Evolutionary conservation across 2,888 invertebrate species (phyloP), one percentile per base, ranked within the genome.

Genomic region (Prenolepis imparis): DNA sequence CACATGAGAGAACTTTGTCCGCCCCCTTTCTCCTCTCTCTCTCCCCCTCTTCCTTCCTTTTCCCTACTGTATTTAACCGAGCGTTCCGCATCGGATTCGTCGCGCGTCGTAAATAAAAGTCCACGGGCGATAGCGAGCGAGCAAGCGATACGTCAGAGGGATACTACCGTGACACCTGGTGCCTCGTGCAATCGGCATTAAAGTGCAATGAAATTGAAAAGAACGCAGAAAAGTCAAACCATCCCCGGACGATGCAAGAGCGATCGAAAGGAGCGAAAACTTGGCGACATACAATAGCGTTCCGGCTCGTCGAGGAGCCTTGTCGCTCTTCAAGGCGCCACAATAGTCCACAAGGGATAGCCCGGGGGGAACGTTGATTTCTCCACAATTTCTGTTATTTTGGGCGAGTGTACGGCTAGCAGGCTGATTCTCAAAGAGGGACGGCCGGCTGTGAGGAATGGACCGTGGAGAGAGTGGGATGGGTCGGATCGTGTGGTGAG

Each of bases 371-470:
- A 77, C 85, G 78, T 55, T 68, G 86, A 87, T 87, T 88, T 77
- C 88, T 67, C 89, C 83, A 73, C 84, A 86, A 85, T 89, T 89
- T 89, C 81, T 80, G 66, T 86, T 88, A 86, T 84, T 88, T 77
- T 83, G 82, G 81, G 15, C 66, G 64, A 57, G 81, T 63, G 52
- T 81, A 52, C 21, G 68, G 57, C 70, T 70, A 61, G 73, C 70
- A 59, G 52, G 73, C 59, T 82, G 83, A 67, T 77, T 36, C 57
- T 74, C 66, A 68, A 81, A 70, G 24, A 64, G 74, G 72, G 66
- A 24, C 57, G 61, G 63, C 73, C 87, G 86, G 80, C 81, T 87
- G 83, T 78, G 70, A 85, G 80, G 74, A 87, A 86, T 87, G 81
- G 87, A 87, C 84, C 86, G 66, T 74, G 68, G 83, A 61, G 83